Evolutionary conservation across 2,797 vertebrate species (phyloP), one percentile per base, ranked within the genome.

Genomic region (Thunnus albacares): DNA sequence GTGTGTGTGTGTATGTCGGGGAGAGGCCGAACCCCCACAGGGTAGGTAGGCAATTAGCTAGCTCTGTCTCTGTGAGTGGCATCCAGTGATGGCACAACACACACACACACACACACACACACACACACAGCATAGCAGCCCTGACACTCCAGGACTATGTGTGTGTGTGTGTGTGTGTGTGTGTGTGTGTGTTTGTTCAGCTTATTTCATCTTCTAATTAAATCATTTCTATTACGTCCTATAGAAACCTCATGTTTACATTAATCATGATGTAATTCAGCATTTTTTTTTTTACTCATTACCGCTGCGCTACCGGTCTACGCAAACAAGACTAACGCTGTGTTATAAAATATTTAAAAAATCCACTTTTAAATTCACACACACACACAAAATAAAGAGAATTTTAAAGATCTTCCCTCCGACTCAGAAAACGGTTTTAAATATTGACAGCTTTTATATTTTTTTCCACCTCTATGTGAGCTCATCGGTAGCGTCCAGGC

Each of bases 1-100:
- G 64, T 45, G 58, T 52, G 66, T 64, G 60, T 72, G 33, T 67
- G 62, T 38, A 30, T 64, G 67, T 33, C 3, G 1, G 70, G 64
- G 41, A 60, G 69, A 76, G 84, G 84, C 62, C 0, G n/a, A 79
- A 86, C 80, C 92, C 92, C 95, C 87, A 79, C 87, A 82, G 90
- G 90, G 92, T 82, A 81, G 63, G 80, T 87, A 94, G 92, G 90
- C 93, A 96, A 96, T 96, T 95, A 95, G 87, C 85, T 83, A 80
- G 85, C 84, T 85, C 83, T 24, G 24, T 90, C 77, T 87, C 79
- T 92, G 87, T 80, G 86, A 92, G 86, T 60, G 84, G 84, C 82
- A 89, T 78, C 79, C 82, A 82, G 69, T 64, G 84, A 87, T 75
- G 63, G 76, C 83, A 70, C 55, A 41, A 35, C 22, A 75, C 58